A percentile compares a stretch with the other conserved stretches of the same genome.
phyloP scores from a whole-genome alignment of 2,797 vertebrate species.

The Apogon talboti region DNA sequence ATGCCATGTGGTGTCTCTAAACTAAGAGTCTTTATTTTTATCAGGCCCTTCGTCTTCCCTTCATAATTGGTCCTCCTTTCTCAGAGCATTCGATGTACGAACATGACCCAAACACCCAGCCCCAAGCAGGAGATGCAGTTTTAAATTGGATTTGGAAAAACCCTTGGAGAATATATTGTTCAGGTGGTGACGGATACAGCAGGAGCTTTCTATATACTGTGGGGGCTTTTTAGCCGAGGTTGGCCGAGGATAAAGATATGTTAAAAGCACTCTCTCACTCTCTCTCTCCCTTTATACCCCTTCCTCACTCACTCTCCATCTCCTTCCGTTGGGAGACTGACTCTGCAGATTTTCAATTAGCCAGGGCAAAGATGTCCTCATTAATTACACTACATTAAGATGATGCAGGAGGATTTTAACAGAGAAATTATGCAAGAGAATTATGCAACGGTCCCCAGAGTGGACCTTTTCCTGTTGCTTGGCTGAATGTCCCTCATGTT shows the following conservation, averaged over 20 bases:
- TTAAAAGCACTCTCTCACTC: conserved; percentile 33
- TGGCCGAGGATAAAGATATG: conserved; percentile 37
- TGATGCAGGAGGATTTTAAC: conserved; percentile 52
- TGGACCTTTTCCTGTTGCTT: conserved; percentile 46
- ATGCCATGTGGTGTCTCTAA: conserved; percentile 31
- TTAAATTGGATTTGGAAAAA: conserved; percentile 53
- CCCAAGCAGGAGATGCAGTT: conserved; percentile 35
- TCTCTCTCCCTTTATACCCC: not conserved
- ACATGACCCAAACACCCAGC: conserved; percentile 34
- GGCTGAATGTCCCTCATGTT: conserved; percentile 39
- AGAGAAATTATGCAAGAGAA: conserved; percentile 49
- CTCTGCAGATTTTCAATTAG: conserved; percentile 71
- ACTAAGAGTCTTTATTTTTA: conserved; percentile 56
- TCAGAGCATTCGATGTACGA: conserved; percentile 25
- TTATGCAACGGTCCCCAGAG: conserved; percentile 50
- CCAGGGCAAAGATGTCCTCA: conserved; percentile 59
- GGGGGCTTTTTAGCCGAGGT: conserved; percentile 42
- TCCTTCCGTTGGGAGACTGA: conserved; percentile 53
- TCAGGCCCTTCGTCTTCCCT: conserved; percentile 48
- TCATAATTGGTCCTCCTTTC: conserved; percentile 55
- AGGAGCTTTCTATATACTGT: conserved; percentile 37
- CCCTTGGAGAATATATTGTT: conserved; percentile 38
- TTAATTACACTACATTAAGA: conserved; percentile 70
- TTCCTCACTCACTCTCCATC: not conserved
- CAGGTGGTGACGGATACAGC: conserved; percentile 48